Conservation (phyloP, 2,113 vertebrate species). For the Macroglossus sobrinus region DNA sequence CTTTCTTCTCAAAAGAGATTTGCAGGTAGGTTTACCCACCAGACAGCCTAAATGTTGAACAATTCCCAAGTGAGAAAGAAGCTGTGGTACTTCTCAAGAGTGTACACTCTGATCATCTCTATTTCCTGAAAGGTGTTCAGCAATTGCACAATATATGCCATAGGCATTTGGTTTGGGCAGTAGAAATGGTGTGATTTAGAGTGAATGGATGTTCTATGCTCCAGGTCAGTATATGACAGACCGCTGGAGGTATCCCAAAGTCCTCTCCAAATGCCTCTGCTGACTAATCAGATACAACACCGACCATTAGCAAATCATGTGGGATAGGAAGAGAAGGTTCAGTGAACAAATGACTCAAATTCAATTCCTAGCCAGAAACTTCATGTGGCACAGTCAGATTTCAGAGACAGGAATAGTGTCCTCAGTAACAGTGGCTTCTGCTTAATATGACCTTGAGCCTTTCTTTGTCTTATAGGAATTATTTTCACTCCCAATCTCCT, state of each 20-base stretch:
- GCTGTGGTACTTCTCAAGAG: background rate
- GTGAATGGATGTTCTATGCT: background rate
- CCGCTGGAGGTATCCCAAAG: background rate
- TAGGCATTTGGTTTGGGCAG: background rate
- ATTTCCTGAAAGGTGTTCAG: background rate
- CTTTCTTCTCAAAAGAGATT: background rate
- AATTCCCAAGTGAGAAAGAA: background rate
- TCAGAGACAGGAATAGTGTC: background rate
- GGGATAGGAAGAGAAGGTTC: background rate
- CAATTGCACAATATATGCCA: background rate
- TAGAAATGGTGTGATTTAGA: background rate
- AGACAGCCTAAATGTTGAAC: background rate
- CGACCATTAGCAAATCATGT: background rate
- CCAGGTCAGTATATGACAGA: background rate
- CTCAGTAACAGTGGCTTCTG: background rate
- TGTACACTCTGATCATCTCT: rapidly evolving
- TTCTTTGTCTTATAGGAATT: background rate
- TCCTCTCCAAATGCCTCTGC: background rate
- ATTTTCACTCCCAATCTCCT: background rate
- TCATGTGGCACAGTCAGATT: background rate
- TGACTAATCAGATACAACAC: background rate
- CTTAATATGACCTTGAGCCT: background rate
- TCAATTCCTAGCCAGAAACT: background rate
- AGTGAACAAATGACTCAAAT: background rate
- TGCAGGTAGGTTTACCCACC: background rate